phyloP scores from a whole-genome alignment of 2,888 invertebrate genomes.

The Conistra vaccinii region DNA sequence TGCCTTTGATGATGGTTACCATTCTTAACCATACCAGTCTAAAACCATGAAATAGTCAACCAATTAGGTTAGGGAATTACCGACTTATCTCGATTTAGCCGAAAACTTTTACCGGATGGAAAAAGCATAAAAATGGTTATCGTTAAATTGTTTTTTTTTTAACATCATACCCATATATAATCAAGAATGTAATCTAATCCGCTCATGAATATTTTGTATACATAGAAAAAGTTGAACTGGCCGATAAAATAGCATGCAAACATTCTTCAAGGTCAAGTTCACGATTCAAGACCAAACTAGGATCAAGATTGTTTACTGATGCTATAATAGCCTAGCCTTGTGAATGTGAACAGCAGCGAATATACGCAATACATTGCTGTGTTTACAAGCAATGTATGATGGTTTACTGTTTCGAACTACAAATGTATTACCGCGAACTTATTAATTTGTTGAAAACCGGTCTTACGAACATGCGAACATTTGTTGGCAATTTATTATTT shows the following conservation, averaged over 20 bases:
- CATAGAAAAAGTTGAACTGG: conserved; percentile 23
- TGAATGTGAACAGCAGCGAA: conserved; percentile 22
- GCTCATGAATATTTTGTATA: neutral
- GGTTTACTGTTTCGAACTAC: conserved; percentile 21
- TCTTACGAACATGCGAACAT: conserved; percentile 14
- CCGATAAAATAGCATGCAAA: conserved; percentile 33
- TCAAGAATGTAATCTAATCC: neutral
- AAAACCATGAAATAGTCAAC: neutral
- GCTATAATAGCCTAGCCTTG: conserved; percentile 34
- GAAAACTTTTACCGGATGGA: neutral
- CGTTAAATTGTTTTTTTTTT: neutral
- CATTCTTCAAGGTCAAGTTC: conserved; percentile 64
- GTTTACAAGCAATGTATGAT: conserved; percentile 13
- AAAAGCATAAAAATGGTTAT: neutral
- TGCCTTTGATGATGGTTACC: neutral
- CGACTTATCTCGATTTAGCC: neutral
- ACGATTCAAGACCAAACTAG: conserved; percentile 51
- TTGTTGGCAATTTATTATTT: conserved; percentile 30
- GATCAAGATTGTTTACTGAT: conserved; percentile 51
- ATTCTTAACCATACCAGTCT: neutral
- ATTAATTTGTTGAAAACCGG: conserved; percentile 20
- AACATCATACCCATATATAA: neutral
- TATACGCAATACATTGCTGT: conserved; percentile 45
- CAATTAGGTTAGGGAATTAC: no score
- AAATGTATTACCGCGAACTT: conserved; percentile 19